Evolutionary conservation across 2,113 vertebrate genomes (phyloP).

Genomic region (Henicopernis longicauda): DNA sequence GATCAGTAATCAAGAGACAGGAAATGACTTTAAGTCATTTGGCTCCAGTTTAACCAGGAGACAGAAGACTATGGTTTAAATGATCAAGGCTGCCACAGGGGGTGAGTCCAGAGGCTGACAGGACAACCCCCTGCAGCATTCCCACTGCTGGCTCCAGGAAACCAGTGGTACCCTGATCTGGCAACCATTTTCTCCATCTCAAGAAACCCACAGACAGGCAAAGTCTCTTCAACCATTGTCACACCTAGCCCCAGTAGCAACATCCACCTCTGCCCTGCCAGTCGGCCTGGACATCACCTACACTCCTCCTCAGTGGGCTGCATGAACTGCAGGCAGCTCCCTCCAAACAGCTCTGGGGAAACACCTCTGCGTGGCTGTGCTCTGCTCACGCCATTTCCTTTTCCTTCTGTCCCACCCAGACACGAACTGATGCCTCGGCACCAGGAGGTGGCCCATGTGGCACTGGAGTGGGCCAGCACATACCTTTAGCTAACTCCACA

Average conservation of each 20-base stretch:
- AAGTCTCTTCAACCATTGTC: neutral
- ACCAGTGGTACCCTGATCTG: neutral
- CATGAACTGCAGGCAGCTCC: neutral
- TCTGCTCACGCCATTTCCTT: neutral
- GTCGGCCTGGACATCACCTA: neutral
- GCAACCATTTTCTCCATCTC: neutral
- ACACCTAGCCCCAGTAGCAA: neutral
- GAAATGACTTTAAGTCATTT: neutral
- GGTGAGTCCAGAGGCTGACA: neutral
- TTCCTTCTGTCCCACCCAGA: neutral
- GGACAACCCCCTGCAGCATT: neutral
- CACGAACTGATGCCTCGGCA: accelerated
- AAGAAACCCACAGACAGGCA: neutral
- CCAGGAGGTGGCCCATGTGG: accelerated
- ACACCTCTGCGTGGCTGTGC: neutral
- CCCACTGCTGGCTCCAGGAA: neutral
- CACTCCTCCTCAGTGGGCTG: neutral
- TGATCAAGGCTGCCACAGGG: neutral
- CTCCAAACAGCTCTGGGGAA: neutral
- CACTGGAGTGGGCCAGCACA: neutral
- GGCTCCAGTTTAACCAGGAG: neutral
- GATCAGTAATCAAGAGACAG: neutral
- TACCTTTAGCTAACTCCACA: neutral
- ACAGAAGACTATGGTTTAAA: neutral
- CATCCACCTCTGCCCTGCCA: neutral